These are phyloP conservation scores for Heliconius eleuchia DNA, from an alignment of 1,140 invertebrate genomes.

Conservation along the genomic window DNA sequence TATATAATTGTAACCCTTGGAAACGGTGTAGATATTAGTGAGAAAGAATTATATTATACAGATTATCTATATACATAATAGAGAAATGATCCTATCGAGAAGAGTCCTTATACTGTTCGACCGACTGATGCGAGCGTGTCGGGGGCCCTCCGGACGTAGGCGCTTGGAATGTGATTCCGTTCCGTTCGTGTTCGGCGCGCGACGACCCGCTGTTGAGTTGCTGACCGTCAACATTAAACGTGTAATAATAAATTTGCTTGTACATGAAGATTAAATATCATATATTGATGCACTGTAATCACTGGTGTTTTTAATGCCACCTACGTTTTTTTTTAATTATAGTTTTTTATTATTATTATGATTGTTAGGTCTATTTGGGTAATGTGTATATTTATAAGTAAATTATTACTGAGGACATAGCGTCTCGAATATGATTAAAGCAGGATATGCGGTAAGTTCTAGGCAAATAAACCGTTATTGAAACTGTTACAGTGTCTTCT, in stretches of 20 bases:
- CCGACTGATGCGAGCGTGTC: constrained; percentile 22
- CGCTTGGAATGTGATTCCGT: constrained; percentile 75
- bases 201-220: constrained; percentile 45
- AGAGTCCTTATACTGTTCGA: constrained; percentile 60
- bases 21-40: constrained; percentile 81
- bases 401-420: constrained; percentile 77
- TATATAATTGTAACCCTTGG: constrained; percentile 75
- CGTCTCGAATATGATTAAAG: constrained; percentile 77
- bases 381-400: constrained; percentile 79
- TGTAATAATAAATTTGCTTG: constrained; percentile 80
- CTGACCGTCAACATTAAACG: constrained; percentile 61
- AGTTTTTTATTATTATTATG: constrained; percentile 49
- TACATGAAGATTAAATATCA: constrained; percentile 81
- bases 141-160: constrained; percentile 35
- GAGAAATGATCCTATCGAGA: constrained; percentile 76
- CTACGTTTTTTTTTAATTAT: constrained; percentile 64
- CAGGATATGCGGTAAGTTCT: constrained; percentile 75
- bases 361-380: constrained; percentile 76
- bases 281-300: constrained; percentile 80
- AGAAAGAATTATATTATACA: constrained; percentile 80
- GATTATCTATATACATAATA: constrained; percentile 81
- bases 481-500: constrained; percentile 67
- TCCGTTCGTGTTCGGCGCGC: constrained; percentile 11
- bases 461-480: constrained; percentile 77
- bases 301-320: constrained; percentile 79